Conservation (phyloP, 2,113 vertebrate genomes). For the Bostrychus sinensis region DNA sequence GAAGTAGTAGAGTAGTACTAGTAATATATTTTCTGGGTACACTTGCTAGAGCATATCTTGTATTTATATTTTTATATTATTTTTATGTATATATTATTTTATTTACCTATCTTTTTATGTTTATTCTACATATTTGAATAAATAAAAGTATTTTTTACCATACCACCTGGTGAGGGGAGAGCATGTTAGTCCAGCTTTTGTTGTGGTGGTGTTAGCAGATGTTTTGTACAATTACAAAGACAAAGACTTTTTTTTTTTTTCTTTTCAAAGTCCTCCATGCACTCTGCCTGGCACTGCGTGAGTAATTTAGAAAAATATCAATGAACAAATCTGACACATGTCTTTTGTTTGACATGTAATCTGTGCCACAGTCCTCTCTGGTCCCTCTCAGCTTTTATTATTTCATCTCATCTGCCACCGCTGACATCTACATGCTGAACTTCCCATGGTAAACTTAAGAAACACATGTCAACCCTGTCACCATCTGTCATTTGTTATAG, state of each 20-base stretch:
- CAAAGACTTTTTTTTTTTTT: neutral
- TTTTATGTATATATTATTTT: too few species aligned
- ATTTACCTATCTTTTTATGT: too few species aligned
- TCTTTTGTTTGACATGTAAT: slow-evolving; percentile 40
- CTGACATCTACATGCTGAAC: slow-evolving; percentile 17
- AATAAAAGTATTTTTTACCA: too few species aligned
- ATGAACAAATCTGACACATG: neutral
- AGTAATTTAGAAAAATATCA: slow-evolving; percentile 17
- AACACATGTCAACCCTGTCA: slow-evolving; percentile 39
- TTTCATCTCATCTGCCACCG: slow-evolving; percentile 6
- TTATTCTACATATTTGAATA: too few species aligned
- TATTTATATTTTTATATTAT: too few species aligned
- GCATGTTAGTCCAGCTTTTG: too few species aligned
- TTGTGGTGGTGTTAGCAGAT: too few species aligned
- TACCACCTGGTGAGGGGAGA: too few species aligned
- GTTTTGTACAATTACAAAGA: too few species aligned
- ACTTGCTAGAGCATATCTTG: too few species aligned
- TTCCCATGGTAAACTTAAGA: slow-evolving; percentile 12
- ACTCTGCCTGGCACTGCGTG: slow-evolving; percentile 2
- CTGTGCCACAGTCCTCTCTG: neutral
- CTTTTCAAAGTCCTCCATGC: neutral
- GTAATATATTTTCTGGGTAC: too few species aligned
- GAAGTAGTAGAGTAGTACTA: neutral
- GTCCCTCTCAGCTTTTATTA: slow-evolving; percentile 20
- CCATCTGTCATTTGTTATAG: slow-evolving; percentile 48